These are phyloP conservation scores for Crotalus viridis DNA, from an alignment of 2,113 vertebrate genomes.

Conservation along the genomic window DNA sequence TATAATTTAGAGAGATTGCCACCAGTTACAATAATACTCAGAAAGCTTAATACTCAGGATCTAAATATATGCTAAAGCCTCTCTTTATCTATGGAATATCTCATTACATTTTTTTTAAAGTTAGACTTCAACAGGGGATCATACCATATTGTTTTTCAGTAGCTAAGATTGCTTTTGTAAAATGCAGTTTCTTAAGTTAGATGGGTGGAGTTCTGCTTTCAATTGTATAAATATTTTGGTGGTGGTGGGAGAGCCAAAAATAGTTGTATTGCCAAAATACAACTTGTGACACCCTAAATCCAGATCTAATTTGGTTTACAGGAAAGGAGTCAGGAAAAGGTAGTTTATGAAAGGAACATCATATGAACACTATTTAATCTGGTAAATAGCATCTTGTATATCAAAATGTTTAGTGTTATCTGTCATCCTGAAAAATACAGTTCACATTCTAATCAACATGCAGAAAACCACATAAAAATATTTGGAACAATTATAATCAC, in stretches of 20 bases:
- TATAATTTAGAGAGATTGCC: background rate
- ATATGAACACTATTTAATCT: background rate
- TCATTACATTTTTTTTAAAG: constrained; percentile 16
- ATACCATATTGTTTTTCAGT: constrained; percentile 27
- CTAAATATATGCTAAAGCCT: constrained; percentile 6
- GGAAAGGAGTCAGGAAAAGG: constrained; percentile 43
- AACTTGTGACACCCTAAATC: constrained; percentile 50
- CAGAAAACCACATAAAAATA: background rate
- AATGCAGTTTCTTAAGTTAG: constrained; percentile 37
- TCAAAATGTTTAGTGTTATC: background rate
- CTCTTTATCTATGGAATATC: background rate
- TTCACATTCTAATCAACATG: constrained; percentile 15
- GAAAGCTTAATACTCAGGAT: background rate
- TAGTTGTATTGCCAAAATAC: constrained; percentile 33
- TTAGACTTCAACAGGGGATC: background rate
- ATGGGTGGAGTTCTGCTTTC: constrained; percentile 38
- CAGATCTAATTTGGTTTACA: background rate
- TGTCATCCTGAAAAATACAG: background rate
- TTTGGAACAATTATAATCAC: background rate
- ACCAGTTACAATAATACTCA: background rate
- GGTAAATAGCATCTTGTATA: constrained; percentile 11
- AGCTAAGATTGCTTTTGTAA: constrained; percentile 33
- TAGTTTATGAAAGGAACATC: background rate
- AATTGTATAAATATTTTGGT: constrained; percentile 47
- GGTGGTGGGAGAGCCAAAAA: constrained; percentile 17